A percentile compares a stretch with the other conserved stretches of the same genome.
Conservation (phyloP, 1,140 invertebrate genomes). For the Brachionus angularis region DNA sequence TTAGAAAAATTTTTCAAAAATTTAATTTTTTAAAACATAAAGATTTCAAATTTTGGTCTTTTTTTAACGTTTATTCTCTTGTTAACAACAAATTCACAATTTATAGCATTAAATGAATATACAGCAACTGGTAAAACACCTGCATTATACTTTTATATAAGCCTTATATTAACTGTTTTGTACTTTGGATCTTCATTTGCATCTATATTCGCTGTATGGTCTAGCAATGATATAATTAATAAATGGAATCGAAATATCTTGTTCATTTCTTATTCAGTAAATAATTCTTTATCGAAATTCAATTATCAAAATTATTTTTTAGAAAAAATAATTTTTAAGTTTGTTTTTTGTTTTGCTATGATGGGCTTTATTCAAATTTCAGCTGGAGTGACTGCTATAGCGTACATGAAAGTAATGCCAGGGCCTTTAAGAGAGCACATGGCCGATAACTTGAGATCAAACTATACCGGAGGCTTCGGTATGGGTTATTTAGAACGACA, state of each 20-base stretch:
- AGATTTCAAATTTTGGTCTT: slow-evolving; percentile 32
- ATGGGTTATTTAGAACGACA: slow-evolving; percentile 40
- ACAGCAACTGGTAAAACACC: slow-evolving; percentile 36
- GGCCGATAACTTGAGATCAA: slow-evolving; percentile 42
- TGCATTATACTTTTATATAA: slow-evolving; percentile 21
- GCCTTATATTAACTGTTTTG: slow-evolving; percentile 1
- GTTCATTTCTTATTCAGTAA: slow-evolving; percentile 30
- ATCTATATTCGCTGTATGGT: slow-evolving; percentile 7
- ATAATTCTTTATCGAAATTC: too few relatives aligned
- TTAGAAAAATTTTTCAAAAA: not conserved
- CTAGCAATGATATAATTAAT: slow-evolving; percentile 34
- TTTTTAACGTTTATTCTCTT: slow-evolving; percentile 8
- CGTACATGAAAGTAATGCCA: slow-evolving; percentile 35
- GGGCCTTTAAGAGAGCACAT: slow-evolving; percentile 33
- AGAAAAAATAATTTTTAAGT: too few relatives aligned
- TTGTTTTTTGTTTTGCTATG: too few relatives aligned
- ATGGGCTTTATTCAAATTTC: slow-evolving; percentile 24
- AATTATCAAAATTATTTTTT: too few relatives aligned
- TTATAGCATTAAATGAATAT: slow-evolving; percentile 41
- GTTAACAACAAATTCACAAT: slow-evolving; percentile 32
- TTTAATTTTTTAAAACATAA: not conserved
- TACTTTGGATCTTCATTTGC: slow-evolving; percentile 21
- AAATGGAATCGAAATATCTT: slow-evolving; percentile 25
- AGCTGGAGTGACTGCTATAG: not conserved
- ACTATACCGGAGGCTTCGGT: slow-evolving; percentile 35